phyloP scores from a whole-genome alignment of 2,888 invertebrate genomes.

The Xylocampa areola region DNA sequence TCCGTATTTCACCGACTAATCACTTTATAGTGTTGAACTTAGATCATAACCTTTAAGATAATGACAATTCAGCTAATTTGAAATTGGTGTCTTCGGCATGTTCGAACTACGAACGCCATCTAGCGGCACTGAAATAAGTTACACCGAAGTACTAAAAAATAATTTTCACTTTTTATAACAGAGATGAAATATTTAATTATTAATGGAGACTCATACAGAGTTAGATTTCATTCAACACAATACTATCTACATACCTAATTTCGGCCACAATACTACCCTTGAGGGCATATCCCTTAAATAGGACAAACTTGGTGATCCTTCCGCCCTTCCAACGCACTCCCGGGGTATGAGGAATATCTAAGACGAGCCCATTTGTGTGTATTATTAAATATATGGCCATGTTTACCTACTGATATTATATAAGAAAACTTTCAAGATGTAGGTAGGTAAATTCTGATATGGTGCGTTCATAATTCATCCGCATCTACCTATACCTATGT shows the following conservation, averaged over 20 bases:
- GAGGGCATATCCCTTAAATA: constrained; percentile 45
- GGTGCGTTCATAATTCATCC: no score
- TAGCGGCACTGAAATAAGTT: constrained; percentile 15
- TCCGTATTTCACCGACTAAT: no score
- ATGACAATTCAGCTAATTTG: constrained; percentile 6
- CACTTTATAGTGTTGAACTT: no score
- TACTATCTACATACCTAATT: constrained; percentile 17
- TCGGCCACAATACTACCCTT: constrained; percentile 41
- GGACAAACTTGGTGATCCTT: constrained; percentile 58
- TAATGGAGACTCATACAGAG: no score
- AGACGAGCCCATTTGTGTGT: constrained; percentile 57
- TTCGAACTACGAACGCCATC: constrained; percentile 42
- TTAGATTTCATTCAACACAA: constrained; percentile 3
- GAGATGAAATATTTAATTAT: not conserved
- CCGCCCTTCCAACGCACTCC: constrained; percentile 36
- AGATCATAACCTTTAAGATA: no score
- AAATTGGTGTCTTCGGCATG: constrained; percentile 8
- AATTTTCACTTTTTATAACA: not conserved
- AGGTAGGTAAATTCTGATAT: constrained; percentile 1
- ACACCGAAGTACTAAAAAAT: not conserved
- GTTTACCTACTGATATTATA: constrained; percentile 26
- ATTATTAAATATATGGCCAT: constrained; percentile 60
- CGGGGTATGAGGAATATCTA: constrained; percentile 52
- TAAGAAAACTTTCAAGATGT: constrained; percentile 23
- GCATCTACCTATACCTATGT: no score